Evolutionary conservation across 2,113 vertebrate species (phyloP).

Genomic region (Morone saxatilis): DNA sequence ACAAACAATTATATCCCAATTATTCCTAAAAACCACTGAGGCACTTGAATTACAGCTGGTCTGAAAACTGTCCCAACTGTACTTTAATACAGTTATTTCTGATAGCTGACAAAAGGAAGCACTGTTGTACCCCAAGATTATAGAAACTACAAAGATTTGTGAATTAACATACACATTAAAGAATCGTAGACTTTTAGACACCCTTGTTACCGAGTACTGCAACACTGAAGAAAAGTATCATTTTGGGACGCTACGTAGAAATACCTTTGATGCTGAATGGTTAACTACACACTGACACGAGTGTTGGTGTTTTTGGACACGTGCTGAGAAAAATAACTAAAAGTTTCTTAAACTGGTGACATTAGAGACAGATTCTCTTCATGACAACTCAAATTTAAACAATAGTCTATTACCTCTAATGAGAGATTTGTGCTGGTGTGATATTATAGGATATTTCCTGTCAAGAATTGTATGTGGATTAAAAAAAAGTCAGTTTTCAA

Average conservation of each 20-base stretch:
- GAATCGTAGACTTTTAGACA: neutral
- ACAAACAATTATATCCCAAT: conserved; percentile 3
- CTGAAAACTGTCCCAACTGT: conserved; percentile 16
- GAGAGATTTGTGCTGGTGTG: neutral
- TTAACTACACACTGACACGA: neutral
- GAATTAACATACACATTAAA: neutral
- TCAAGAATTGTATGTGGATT: neutral
- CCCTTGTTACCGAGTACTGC: neutral
- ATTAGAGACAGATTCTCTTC: neutral
- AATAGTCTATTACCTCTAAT: neutral
- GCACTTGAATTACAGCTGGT: conserved; percentile 56
- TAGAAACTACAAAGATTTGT: neutral
- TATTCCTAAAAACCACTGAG: conserved; percentile 14
- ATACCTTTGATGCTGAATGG: neutral
- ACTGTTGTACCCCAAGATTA: neutral
- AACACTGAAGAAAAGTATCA: neutral
- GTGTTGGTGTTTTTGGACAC: neutral
- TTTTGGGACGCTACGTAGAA: neutral
- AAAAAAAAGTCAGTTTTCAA: neutral
- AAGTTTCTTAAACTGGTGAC: neutral
- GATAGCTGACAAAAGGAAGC: conserved; percentile 8
- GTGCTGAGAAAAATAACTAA: neutral
- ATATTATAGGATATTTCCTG: neutral
- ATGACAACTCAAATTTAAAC: neutral
- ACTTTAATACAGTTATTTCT: neutral